Conservation (phyloP, 2,113 vertebrate genomes). For the Pseudopodoces humilis region DNA sequence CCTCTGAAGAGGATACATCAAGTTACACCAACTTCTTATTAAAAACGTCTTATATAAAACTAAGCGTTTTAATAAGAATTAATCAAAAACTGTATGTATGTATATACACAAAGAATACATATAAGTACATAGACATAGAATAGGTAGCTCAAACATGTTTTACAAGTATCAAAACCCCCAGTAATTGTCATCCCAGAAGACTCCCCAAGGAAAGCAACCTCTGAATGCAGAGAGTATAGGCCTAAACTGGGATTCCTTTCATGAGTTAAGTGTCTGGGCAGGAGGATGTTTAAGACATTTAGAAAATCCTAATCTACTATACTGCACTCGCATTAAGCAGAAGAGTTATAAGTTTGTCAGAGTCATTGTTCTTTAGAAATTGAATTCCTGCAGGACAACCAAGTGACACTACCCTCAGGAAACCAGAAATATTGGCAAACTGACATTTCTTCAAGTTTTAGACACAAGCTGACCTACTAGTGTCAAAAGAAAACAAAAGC, state of each 20-base stretch:
- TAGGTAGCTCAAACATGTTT: neutral
- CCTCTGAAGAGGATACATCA: neutral
- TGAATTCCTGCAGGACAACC: conserved; percentile 17
- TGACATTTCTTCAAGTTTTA: conserved; percentile 43
- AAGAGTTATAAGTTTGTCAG: neutral
- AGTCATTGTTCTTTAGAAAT: neutral
- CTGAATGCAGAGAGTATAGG: neutral
- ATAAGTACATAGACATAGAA: neutral
- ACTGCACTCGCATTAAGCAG: neutral
- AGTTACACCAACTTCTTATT: neutral
- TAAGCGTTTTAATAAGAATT: neutral
- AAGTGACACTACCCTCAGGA: conserved; percentile 19
- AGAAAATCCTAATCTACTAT: neutral
- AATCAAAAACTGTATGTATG: neutral
- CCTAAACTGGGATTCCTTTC: neutral
- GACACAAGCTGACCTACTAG: conserved; percentile 56
- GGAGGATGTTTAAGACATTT: neutral
- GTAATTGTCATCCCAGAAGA: neutral
- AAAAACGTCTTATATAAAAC: too few relatives aligned
- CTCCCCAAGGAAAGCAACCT: neutral
- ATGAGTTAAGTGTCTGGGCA: neutral
- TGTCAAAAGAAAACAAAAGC: conserved; percentile 57
- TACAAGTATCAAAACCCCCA: neutral
- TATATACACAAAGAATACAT: neutral
- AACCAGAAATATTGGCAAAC: conserved; percentile 36